Conservation (phyloP, 2,113 vertebrate species). For the Gymnobelideus leadbeateri region DNA sequence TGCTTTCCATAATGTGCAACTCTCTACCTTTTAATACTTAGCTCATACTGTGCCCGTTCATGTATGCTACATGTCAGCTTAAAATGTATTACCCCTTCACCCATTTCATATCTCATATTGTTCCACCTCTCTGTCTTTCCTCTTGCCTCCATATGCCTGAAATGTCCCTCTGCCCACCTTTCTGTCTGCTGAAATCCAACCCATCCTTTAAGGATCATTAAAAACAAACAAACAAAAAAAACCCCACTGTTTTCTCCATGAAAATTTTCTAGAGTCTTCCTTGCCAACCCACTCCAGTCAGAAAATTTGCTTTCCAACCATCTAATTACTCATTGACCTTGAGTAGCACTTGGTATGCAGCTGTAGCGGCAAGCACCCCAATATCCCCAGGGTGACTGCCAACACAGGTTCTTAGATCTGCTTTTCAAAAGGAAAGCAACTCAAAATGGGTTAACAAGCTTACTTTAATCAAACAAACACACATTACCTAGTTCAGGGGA, state of each 20-base stretch:
- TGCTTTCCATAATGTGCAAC: background rate
- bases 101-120: background rate
- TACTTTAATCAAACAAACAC: too few species aligned
- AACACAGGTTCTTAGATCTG: too few species aligned
- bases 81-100: background rate
- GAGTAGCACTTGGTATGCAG: background rate
- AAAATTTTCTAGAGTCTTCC: background rate
- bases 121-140: background rate
- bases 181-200: background rate
- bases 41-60: background rate
- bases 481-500: too few species aligned
- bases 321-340: background rate
- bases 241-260: background rate
- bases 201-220: background rate
- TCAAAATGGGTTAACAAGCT: too few species aligned
- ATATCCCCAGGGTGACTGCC: too few species aligned
- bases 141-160: background rate
- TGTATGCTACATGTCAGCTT: background rate
- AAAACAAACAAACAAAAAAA: background rate
- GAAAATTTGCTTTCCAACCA: background rate
- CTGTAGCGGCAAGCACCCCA: too few species aligned
- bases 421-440: too few species aligned
- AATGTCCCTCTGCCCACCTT: background rate
- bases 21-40: background rate
- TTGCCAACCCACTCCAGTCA: background rate